Base-by-base conservation (phyloP, 2,888 invertebrate genomes). In the Cerastoderma edule region DNA sequence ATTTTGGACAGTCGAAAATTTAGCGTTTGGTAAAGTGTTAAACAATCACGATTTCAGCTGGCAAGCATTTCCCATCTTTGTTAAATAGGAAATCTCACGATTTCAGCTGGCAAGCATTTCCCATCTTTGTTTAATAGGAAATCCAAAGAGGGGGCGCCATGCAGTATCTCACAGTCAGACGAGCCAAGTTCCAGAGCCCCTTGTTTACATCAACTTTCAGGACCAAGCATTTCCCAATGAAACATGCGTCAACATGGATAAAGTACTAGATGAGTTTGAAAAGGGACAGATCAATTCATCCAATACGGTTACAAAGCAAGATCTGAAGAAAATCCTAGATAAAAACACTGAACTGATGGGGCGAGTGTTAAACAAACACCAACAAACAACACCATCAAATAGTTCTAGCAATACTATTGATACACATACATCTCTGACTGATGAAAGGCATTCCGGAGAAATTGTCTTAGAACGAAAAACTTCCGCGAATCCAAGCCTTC, bases 331-430 rank as follows among this genome's bases (percentile, higher is more conserved):
- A 54, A 73, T 77, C 32, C 71, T 81, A 22, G 75, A 81, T 44
- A 81, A 78, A 46, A 76, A 80, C 53, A 76, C 69, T 57, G 80
- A 76, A 16, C 70, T 74, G 24, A 80, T 80, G 76, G 80, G 80
- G 3, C 63, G 74, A 22, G 74, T 76, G 0, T 30, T 76, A 32
- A 73, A 75, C 48, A 75, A 68, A 30, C 53, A 66, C 32, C 71
- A n/a, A n/a, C n/a, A n/a, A n/a, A n/a, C n/a, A n/a, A n/a, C n/a
- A n/a, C n/a, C n/a, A n/a, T n/a, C n/a, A n/a, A n/a, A n/a, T n/a
- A n/a, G n/a, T n/a, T n/a, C n/a, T n/a, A n/a, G n/a, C n/a, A n/a
- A n/a, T n/a, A n/a, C n/a, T n/a, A n/a, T n/a, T n/a, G n/a, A n/a
- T n/a, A n/a, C n/a, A n/a, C n/a, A n/a, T n/a, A n/a, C n/a, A n/a